These are phyloP conservation scores for Eurystomus glaucurus DNA, from an alignment of 2,797 vertebrate genomes.

Conservation along the genomic window DNA sequence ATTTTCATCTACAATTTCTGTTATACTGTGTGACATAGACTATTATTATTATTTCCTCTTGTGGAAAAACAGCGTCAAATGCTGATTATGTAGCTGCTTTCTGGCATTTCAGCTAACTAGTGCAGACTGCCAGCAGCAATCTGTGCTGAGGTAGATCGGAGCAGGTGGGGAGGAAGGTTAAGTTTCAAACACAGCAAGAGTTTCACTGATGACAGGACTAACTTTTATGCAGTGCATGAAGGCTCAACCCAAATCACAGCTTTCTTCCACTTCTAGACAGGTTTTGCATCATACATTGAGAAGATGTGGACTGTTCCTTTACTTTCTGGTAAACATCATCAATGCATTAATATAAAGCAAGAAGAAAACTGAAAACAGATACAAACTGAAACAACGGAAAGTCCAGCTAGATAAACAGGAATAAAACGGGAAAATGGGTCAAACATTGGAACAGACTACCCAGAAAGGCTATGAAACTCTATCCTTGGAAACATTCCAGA, in stretches of 20 bases:
- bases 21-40: neutral
- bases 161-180: neutral
- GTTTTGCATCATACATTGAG: neutral
- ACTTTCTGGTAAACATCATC: neutral
- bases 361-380: neutral
- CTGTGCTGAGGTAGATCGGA: accelerated
- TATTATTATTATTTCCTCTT: neutral
- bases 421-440: neutral
- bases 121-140: neutral
- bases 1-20: neutral
- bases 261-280: neutral
- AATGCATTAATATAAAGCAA: neutral
- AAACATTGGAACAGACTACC: neutral
- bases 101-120: neutral
- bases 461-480: neutral
- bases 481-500: neutral
- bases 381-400: neutral
- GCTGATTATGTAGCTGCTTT: neutral
- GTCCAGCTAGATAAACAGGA: neutral
- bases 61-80: neutral
- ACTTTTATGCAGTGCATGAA: neutral
- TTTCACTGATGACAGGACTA: neutral
- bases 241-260: neutral
- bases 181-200: neutral
- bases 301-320: neutral